Evolutionary conservation across 2,113 vertebrate genomes (phyloP).

Genomic region (Galemys pyrenaicus): DNA sequence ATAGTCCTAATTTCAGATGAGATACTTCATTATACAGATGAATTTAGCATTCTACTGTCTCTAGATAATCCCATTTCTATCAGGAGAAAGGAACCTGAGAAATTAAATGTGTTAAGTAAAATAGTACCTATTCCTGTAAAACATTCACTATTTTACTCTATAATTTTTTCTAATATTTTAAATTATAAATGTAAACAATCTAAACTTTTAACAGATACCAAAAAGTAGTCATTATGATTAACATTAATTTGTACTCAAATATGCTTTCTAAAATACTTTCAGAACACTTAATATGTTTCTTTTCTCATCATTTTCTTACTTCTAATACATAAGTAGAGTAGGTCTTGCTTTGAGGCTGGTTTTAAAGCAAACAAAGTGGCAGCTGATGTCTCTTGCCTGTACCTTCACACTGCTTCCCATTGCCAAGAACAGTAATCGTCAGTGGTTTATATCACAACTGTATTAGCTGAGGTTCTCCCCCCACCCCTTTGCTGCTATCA

Average conservation of each 20-base stretch:
- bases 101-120: constrained; percentile 19
- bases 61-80: neutral
- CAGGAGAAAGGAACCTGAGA: neutral
- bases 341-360: neutral
- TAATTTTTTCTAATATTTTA: constrained; percentile 25
- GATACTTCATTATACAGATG: neutral
- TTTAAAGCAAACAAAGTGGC: neutral
- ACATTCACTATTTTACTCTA: neutral
- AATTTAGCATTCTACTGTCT: constrained; percentile 31
- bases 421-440: neutral
- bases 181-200: constrained; percentile 17
- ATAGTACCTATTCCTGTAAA: neutral
- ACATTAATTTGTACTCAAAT: neutral
- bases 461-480: neutral
- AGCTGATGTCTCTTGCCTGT: neutral
- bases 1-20: constrained; percentile 28
- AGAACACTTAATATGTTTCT: neutral
- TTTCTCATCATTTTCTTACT: neutral
- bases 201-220: constrained; percentile 33
- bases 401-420: neutral
- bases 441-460: neutral
- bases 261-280: neutral
- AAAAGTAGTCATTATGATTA: neutral
- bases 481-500: neutral
- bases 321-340: fast-evolving